Evolutionary conservation across 1,140 invertebrate genomes (phyloP).

Genomic region (Drosophila pallidifrons): DNA sequence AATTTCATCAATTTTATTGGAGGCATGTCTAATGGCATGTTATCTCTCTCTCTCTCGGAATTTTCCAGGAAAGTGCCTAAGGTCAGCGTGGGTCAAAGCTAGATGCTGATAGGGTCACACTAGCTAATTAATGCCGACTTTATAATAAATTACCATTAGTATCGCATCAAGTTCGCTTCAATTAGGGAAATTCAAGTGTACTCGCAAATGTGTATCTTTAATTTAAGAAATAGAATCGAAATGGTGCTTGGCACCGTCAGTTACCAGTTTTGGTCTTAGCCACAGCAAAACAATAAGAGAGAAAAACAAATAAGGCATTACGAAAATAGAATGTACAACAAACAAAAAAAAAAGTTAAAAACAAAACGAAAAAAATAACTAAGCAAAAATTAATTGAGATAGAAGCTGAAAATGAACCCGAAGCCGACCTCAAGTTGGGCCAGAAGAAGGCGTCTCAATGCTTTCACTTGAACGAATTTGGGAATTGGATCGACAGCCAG

Average conservation of each 20-base stretch:
- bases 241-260: slow-evolving; percentile 37
- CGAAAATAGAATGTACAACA: slow-evolving; percentile 39
- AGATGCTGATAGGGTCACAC: slow-evolving; percentile 18
- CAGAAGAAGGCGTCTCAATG: slow-evolving; percentile 11
- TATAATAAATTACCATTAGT: slow-evolving; percentile 32
- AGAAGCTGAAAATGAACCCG: background rate
- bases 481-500: slow-evolving; percentile 8
- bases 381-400: slow-evolving; percentile 21
- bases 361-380: background rate
- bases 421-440: slow-evolving; percentile 16
- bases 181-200: slow-evolving; percentile 12
- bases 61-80: background rate
- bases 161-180: slow-evolving; percentile 13
- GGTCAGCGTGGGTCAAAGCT: slow-evolving; percentile 5
- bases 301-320: slow-evolving; percentile 19
- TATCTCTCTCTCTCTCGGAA: background rate
- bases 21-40: background rate
- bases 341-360: background rate
- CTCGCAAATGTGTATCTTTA: slow-evolving; percentile 7
- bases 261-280: slow-evolving; percentile 26
- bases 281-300: slow-evolving; percentile 15
- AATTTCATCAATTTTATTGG: background rate
- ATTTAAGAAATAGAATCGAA: slow-evolving; percentile 17
- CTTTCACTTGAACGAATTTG: slow-evolving; percentile 33
- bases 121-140: slow-evolving; percentile 30